These are phyloP conservation scores for Clistopyga incitator DNA, from an alignment of 2,888 invertebrate species.

Conservation along the genomic window DNA sequence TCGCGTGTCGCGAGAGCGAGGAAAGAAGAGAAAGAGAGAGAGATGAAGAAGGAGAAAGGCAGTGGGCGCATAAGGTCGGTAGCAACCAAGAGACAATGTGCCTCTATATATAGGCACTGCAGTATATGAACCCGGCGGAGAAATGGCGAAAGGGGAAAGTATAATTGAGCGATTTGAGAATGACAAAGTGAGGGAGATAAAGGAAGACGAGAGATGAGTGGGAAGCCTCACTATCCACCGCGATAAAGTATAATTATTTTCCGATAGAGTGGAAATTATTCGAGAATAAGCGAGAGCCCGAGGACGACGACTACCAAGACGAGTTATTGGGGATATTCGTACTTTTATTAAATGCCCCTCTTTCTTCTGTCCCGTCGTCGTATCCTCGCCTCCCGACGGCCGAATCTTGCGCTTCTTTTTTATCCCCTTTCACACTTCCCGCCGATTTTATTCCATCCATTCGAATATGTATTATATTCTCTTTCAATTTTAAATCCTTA, in stretches of 20 bases:
- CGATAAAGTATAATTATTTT: conserved; percentile 84
- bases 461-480: conserved; percentile 24
- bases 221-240: conserved; percentile 68
- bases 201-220: conserved; percentile 52
- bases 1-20: conserved; percentile 71
- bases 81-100: conserved; percentile 53
- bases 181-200: conserved; percentile 64
- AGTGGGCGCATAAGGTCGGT: conserved; percentile 50
- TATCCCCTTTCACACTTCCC: conserved; percentile 63
- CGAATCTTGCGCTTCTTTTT: conserved; percentile 56
- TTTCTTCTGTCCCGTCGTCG: conserved; percentile 35
- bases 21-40: conserved; percentile 46
- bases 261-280: conserved; percentile 84
- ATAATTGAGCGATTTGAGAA: conserved; percentile 83
- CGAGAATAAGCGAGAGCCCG: conserved; percentile 76
- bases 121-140: conserved; percentile 38
- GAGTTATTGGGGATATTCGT: conserved; percentile 84
- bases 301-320: conserved; percentile 38
- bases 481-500: conserved; percentile 33
- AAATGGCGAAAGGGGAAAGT: conserved; percentile 75
- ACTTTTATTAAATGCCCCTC: conserved; percentile 83
- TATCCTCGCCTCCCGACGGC: conserved; percentile 38
- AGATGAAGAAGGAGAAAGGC: conserved; percentile 44
- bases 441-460: conserved; percentile 24
- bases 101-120: conserved; percentile 31